Conservation (phyloP, 2,113 vertebrate genomes). For the Dipodomys merriami region DNA sequence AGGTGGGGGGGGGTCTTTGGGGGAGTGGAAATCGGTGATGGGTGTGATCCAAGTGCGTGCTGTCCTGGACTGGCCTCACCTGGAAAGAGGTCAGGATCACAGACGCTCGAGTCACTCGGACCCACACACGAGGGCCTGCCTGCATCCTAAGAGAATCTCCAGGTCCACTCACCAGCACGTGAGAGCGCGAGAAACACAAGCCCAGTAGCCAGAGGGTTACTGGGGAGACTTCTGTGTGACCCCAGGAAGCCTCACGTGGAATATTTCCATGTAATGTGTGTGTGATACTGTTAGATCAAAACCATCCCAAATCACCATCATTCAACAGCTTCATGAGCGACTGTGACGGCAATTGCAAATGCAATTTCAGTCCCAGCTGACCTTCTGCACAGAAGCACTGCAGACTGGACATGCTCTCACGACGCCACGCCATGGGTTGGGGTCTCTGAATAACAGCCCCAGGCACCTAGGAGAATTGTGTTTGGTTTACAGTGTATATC, state of each 20-base stretch:
- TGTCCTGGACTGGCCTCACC: background rate
- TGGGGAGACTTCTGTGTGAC: background rate
- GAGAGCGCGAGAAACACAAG: background rate
- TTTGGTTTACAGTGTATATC: background rate
- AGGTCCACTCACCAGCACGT: background rate
- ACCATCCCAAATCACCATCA: background rate
- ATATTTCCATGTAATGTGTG: background rate
- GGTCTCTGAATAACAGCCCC: background rate
- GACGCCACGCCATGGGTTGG: background rate
- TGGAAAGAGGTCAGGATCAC: background rate
- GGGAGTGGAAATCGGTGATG: no score
- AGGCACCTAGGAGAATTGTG: background rate
- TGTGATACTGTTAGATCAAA: background rate
- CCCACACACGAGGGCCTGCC: background rate
- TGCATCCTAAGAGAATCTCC: background rate
- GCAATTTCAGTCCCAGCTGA: constrained; percentile 28
- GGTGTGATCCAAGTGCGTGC: no score
- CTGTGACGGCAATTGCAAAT: constrained; percentile 32
- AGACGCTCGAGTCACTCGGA: background rate
- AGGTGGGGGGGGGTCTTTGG: background rate
- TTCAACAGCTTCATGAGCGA: background rate
- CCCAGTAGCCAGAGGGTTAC: no score
- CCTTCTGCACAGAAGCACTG: background rate
- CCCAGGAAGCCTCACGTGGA: background rate
- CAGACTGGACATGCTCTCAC: background rate